These are phyloP conservation scores for Scaptomyza parva DNA, from an alignment of 2,888 invertebrate species.

Conservation along the genomic window DNA sequence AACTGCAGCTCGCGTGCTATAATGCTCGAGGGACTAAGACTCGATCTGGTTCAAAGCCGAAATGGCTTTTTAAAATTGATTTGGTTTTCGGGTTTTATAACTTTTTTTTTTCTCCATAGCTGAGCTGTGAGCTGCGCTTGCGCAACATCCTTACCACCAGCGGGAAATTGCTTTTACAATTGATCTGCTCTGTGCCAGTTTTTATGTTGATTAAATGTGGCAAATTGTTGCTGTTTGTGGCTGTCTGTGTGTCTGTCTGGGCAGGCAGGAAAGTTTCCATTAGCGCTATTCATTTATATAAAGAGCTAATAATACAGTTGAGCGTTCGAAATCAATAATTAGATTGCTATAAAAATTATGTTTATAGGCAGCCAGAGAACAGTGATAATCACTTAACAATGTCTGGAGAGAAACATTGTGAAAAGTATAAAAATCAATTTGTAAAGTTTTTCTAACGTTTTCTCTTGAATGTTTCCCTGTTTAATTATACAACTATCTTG, in stretches of 20 bases:
- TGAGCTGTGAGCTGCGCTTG: constrained; percentile 53
- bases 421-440: constrained; percentile 8
- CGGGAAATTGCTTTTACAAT: constrained; percentile 72
- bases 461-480: not conserved
- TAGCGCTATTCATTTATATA: constrained; percentile 71
- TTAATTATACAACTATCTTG: not conserved
- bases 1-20: constrained; percentile 19
- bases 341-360: constrained; percentile 30
- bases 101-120: too few species aligned
- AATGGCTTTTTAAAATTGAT: constrained; percentile 29
- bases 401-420: not conserved
- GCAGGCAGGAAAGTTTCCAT: constrained; percentile 67
- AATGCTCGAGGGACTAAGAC: constrained; percentile 40
- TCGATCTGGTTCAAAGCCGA: constrained; percentile 8
- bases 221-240: too few species aligned
- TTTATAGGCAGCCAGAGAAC: constrained; percentile 25
- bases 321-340: constrained; percentile 39
- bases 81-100: constrained; percentile 16
- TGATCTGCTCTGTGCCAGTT: constrained; percentile 51
- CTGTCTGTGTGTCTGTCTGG: too few species aligned
- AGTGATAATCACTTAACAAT: constrained; percentile 34
- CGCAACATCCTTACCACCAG: constrained; percentile 63
- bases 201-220: constrained; percentile 47
- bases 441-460: not conserved
- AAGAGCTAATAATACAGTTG: constrained; percentile 63